A percentile compares a stretch with the other conserved stretches of the same genome.
Conservation (phyloP, 2,113 vertebrate species). For the Aldabrachelys gigantea region DNA sequence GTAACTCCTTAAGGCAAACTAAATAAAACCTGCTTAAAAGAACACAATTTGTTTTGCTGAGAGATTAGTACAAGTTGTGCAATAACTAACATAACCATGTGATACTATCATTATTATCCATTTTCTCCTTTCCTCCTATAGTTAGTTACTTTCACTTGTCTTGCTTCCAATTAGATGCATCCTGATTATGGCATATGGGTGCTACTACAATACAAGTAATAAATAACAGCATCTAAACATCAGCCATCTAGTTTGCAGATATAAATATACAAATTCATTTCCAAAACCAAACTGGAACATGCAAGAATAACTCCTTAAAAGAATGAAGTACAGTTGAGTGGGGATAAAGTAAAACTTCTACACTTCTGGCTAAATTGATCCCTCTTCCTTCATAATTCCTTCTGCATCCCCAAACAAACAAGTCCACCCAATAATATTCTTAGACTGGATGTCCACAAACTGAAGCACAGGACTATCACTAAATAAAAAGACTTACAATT, state of each 20-base stretch:
- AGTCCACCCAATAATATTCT: not conserved
- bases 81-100: no score
- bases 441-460: not conserved
- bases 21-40: no score
- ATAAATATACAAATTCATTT: not conserved
- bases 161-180: not conserved
- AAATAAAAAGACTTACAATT: not conserved
- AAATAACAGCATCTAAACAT: no score
- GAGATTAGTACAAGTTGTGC: no score
- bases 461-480: not conserved
- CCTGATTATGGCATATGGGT: not conserved
- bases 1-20: no score
- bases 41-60: no score
- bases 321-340: not conserved
- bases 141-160: not conserved
- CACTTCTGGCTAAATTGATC: not conserved
- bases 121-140: not conserved
- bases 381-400: no score
- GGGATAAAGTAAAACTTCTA: not conserved
- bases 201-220: not conserved
- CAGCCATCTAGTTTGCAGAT: not conserved
- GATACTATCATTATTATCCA: not conserved
- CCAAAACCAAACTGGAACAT: not conserved
- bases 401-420: not conserved
- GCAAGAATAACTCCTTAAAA: not conserved